Percentiles rank a stretch among this genome's conserved stretches.
These are phyloP conservation scores for Xylophagus ater DNA, from an alignment of 2,888 invertebrate species.

Conservation along the genomic window DNA sequence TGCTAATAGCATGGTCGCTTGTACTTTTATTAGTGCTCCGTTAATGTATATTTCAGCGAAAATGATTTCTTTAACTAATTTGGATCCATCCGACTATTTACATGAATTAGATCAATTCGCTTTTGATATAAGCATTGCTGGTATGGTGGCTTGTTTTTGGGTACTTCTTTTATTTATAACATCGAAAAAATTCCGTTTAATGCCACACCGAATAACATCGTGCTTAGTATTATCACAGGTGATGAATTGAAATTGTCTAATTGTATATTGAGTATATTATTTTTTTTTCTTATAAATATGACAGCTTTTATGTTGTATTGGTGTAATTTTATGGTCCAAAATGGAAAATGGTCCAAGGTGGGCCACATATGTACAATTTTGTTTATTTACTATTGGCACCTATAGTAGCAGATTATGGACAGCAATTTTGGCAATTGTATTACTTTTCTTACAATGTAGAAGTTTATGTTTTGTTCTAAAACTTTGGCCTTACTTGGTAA, in stretches of 20 bases:
- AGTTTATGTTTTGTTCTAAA: conserved; percentile 73
- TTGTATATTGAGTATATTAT: conserved; percentile 3
- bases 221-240: conserved; percentile 75
- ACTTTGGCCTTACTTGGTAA: conserved; percentile 56
- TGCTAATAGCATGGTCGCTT: conserved; percentile 88
- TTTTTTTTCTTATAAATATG: not conserved
- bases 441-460: conserved; percentile 72
- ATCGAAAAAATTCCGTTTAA: conserved; percentile 62
- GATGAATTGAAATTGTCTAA: conserved; percentile 20
- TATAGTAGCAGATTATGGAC: conserved; percentile 80
- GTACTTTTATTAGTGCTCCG: conserved; percentile 88
- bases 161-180: conserved; percentile 59
- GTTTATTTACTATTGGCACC: conserved; percentile 62
- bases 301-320: conserved; percentile 55
- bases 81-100: conserved; percentile 59
- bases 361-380: conserved; percentile 62
- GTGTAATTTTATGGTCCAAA: conserved; percentile 64
- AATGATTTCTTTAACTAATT: conserved; percentile 70
- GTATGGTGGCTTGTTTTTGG: conserved; percentile 68
- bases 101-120: conserved; percentile 67
- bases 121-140: conserved; percentile 72
- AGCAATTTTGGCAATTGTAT: conserved; percentile 64
- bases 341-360: conserved; percentile 45
- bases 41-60: conserved; percentile 92
- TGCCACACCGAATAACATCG: conserved; percentile 73